These are phyloP conservation scores for Lagria hirta DNA, from an alignment of 2,888 invertebrate species.

Conservation along the genomic window DNA sequence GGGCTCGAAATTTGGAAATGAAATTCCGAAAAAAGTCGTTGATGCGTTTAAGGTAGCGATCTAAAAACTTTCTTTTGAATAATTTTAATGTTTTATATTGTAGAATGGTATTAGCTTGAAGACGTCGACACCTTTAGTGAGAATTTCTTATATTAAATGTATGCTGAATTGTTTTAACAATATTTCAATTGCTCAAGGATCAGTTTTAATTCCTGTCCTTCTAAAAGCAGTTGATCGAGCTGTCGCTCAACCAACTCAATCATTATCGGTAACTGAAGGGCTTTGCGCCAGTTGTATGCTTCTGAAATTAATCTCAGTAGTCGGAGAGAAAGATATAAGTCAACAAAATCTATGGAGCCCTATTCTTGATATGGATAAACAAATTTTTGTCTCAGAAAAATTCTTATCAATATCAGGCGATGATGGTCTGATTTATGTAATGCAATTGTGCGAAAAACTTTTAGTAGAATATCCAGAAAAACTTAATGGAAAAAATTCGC, in stretches of 20 bases:
- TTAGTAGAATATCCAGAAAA: constrained; percentile 69
- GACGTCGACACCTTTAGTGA: constrained; percentile 73
- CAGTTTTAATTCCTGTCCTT: constrained; percentile 63
- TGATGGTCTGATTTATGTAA: constrained; percentile 71
- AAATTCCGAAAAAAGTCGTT: constrained; percentile 66
- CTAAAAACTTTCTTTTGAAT: too few species aligned
- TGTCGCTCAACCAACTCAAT: constrained; percentile 71
- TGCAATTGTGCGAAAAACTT: constrained; percentile 72
- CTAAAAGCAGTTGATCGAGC: constrained; percentile 75
- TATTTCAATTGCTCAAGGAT: constrained; percentile 55
- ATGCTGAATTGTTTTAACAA: constrained; percentile 67
- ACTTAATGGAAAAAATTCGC: constrained; percentile 63
- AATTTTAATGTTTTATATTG: constrained; percentile 7
- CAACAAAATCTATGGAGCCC: constrained; percentile 67
- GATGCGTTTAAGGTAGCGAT: constrained; percentile 65
- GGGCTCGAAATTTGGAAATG: constrained; percentile 67
- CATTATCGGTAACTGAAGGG: constrained; percentile 69
- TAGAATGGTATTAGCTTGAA: constrained; percentile 73
- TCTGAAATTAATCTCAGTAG: constrained; percentile 60
- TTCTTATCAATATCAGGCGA: constrained; percentile 71
- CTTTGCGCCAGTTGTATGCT: constrained; percentile 69
- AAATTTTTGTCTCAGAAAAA: constrained; percentile 80
- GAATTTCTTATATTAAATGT: constrained; percentile 77
- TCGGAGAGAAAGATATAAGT: constrained; percentile 55
- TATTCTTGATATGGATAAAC: constrained; percentile 74